Base-by-base conservation (phyloP, 2,888 invertebrate species). In the Meghimatium bilineatum region DNA sequence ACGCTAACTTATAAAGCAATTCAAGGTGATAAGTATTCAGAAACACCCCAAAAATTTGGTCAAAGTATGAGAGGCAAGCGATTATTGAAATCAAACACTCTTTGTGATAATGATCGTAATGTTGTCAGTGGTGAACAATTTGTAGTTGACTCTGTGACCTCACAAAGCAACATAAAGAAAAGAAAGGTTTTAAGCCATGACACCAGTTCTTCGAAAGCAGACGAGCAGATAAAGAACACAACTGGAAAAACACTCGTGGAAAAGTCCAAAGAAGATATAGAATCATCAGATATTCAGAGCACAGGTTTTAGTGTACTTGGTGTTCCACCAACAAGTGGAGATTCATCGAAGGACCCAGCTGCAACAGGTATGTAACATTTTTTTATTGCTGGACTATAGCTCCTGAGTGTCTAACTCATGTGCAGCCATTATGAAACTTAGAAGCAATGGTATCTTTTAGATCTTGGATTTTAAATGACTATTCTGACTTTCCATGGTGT, bases 271-370 rank as follows among this genome's bases (percentile, higher is more conserved):
- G 82, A 82, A 8, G 69, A 77, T 32, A 8, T 10, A 0, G 77
- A 82, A n/a, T 72, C 72, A 10, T 26, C 83, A 78, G 78, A 83
- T 60, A 38, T 29, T 71, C 83, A 83, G 71, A 84, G 84, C 80
- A 84, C 84, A 32, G 84, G 84, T 32, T 84, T 84, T 26, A 80
- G 79, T 44, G 60, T 84, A 20, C 80, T 77, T 38, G 76, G 38
- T 26, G 72, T 44, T 60, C 82, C 52, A n/a, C 67, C 76, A 66
- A 52, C 80, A 26, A 82, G 82, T 69, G 82, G 82, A 36, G 77
- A 77, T n/a, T 82, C 82, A 26, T 20, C 44, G 69, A 80, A 80
- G 56, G 80, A 69, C 38, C 63, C 77, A 56, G 66, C 14, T 63
- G 26, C 26, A 14, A 66, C 38, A 32, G 77, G 77, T 77, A 44